Base-by-base conservation (phyloP, 2,888 invertebrate species). In the Drosophila borealis region DNA sequence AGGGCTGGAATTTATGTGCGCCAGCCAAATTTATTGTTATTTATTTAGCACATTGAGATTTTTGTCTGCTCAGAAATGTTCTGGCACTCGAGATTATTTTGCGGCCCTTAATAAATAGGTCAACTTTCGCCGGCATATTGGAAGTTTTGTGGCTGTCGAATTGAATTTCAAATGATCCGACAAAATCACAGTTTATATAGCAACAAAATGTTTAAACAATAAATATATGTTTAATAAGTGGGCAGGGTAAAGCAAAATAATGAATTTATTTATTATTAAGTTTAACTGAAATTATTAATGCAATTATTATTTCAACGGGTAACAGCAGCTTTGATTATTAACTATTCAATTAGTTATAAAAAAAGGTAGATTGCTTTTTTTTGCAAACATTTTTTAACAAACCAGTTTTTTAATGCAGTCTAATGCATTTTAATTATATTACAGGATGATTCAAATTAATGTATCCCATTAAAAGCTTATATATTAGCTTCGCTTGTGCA, bases 21-120 rank as follows among this genome's bases (percentile, higher is more conserved):
- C 36, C 68, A 36, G 60, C 61, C 54, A 70, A 70, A 84, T 78
- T 77, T 89, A 83, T 88, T 72, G 76, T 69, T 75, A 88, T 89
- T 88, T 85, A 88, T 78, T 84, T 65, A 54, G 64, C 54, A 46
- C 48, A 56, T 41, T 25, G 50, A 50, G 41, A 55, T 56, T 44
- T 29, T 25, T 10, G 34, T 14, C 42, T 60, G 25, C 37, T 59
- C 70, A 46, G 17, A 33, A 13, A 53, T 60, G 51, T 55, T 45
- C 10, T 39, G 41, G 37, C 50, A 61, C 78, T 73, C 33, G 17
- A 62, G 63, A 65, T 68, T 75, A 78, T 88, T 63, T 67, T 56
- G 68, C 57, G 41, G 6, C 55, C 54, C 63, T 57, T 60, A 69
- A 83, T 81, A 83, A 81, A 86, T 48, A 55, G 54, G 48, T 41